These are phyloP conservation scores for Chiroxiphia lanceolata DNA, from an alignment of 2,797 vertebrate genomes.

Conservation along the genomic window DNA sequence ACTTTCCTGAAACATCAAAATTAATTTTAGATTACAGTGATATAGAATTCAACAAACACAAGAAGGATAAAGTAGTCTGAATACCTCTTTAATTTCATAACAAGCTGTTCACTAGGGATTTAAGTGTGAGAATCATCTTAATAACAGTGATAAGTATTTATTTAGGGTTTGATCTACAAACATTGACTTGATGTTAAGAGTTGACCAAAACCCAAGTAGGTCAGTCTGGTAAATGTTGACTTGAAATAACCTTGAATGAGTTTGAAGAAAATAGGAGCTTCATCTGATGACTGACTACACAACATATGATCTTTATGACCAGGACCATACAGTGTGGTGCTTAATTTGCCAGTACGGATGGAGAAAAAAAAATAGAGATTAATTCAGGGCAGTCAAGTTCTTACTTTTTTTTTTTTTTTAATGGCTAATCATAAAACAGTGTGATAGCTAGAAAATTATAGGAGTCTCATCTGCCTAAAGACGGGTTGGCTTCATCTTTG, in stretches of 20 bases:
- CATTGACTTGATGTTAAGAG: not conserved
- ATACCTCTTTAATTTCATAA: not conserved
- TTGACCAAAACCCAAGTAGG: not conserved
- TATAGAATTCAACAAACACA: not conserved
- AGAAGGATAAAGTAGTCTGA: not conserved
- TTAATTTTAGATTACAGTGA: not conserved
- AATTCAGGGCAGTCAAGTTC: not conserved
- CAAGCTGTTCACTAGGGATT: not conserved
- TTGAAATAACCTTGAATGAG: not conserved
- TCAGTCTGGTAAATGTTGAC: not conserved
- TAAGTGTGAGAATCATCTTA: not conserved
- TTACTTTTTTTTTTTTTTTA: not conserved
- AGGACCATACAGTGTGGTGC: not conserved
- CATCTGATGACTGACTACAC: not conserved
- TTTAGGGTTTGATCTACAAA: slow-evolving; percentile 2
- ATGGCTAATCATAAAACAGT: not conserved
- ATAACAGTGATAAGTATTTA: not conserved
- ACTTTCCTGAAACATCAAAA: not conserved
- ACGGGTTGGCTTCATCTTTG: not conserved
- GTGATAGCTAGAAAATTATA: not conserved
- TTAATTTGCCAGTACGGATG: not conserved
- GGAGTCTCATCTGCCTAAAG: not conserved
- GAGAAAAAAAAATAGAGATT: not conserved
- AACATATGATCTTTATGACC: not conserved
- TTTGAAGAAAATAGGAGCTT: not conserved